Conservation (phyloP, 2,888 invertebrate species). For the Pseudeuparius sepicola region DNA sequence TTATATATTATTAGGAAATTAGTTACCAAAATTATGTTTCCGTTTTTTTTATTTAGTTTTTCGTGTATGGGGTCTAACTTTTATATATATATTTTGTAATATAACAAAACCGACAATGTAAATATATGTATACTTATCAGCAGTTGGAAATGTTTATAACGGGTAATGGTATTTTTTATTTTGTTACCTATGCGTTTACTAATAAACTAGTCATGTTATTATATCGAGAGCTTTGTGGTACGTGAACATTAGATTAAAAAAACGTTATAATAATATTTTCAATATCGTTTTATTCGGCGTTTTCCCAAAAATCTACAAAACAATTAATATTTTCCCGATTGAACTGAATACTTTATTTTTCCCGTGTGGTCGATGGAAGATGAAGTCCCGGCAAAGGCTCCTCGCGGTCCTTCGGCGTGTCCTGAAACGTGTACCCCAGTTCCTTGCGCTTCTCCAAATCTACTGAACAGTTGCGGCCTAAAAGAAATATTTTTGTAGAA, state of each 20-base stretch:
- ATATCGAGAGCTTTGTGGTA: background rate
- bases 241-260: background rate
- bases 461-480: conserved; percentile 35
- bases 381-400: conserved; percentile 42
- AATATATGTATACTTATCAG: too few species aligned
- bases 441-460: conserved; percentile 38
- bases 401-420: conserved; percentile 38
- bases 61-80: too few species aligned
- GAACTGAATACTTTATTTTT: conserved; percentile 42
- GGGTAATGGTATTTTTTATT: too few species aligned
- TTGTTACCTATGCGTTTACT: conserved; percentile 2
- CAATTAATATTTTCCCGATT: conserved; percentile 41
- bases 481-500: conserved; percentile 24
- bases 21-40: too few species aligned
- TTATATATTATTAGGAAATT: too few species aligned
- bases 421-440: conserved; percentile 36
- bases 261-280: too few species aligned
- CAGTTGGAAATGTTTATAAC: too few species aligned
- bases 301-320: background rate
- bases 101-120: too few species aligned
- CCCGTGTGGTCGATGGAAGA: conserved; percentile 40
- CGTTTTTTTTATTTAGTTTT: too few species aligned
- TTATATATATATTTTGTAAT: too few species aligned
- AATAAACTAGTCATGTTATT: background rate
- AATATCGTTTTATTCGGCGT: too few species aligned